Evolutionary conservation across 2,888 invertebrate species (phyloP), one percentile per base, ranked within the genome.

Genomic region (Lissocephala sabroskyi): DNA sequence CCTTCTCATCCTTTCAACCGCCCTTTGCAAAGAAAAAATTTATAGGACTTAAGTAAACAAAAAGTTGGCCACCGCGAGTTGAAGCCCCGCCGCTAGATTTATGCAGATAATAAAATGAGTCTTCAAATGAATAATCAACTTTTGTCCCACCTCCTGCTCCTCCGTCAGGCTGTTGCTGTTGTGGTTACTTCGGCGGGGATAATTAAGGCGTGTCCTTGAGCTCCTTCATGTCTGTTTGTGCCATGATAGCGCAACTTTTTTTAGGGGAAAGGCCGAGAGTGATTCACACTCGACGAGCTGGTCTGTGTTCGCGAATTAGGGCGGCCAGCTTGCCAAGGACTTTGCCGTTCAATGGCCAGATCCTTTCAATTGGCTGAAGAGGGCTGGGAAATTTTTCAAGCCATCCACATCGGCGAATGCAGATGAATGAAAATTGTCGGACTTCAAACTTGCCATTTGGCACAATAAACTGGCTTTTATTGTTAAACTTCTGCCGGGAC

Each of bases 91-190:
- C 16, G 33, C 52, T 64, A 66, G 67, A 75, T 63, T 75, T 75
- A 68, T 75, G 57, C 68, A 66, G 71, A 75, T 68, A 68, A 75
- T 71, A 66, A 63, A 66, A 68, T 63, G 75, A 75, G 64, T 66
- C 66, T 61, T 70, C 66, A 63, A 74, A 74, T 70, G 66, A 63
- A 65, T 65, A 68, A 63, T 74, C 56, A 65, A 74, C 63, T 68
- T 63, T 61, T 51, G 44, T 45, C 37, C 44, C 19, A 19, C 41
- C 39, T 42, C 37, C 56, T 28, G 14, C 16, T 26, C 14, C 23
- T n/a, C n/a, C n/a, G n/a, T n/a, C n/a, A n/a, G n/a, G 26, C 13
- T 26, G 23, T 7, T 17, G 41, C 23, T 35, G 1, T 13, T 7
- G 39, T 30, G 19, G 29, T 40, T 2, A 28, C 16, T 36, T 14